Percentiles rank a stretch among this genome's conserved stretches.
These are phyloP conservation scores for Micropterix aruncella DNA, from an alignment of 2,888 invertebrate genomes.

Conservation along the genomic window DNA sequence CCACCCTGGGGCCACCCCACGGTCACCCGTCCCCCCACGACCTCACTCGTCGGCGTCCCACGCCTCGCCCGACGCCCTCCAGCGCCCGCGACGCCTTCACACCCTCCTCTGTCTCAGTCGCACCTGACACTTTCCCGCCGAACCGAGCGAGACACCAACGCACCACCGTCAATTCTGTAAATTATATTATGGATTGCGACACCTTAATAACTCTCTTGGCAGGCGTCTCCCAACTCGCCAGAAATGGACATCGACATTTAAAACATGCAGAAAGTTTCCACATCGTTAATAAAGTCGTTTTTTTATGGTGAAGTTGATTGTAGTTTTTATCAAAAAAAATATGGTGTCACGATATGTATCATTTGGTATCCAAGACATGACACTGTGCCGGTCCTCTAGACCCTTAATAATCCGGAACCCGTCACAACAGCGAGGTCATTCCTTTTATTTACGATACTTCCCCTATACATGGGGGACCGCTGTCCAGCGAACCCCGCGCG, in stretches of 20 bases:
- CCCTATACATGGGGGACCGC: neutral
- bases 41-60: slow-evolving; percentile 21
- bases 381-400: neutral
- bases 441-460: neutral
- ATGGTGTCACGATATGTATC: too few relatives aligned
- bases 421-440: neutral
- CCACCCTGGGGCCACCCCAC: slow-evolving; percentile 22
- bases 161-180: neutral
- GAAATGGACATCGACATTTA: too few relatives aligned
- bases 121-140: neutral
- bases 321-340: too few relatives aligned
- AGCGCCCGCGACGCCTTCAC: slow-evolving; percentile 18
- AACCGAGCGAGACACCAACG: neutral
- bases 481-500: neutral
- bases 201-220: too few relatives aligned
- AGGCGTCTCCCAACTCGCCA: too few relatives aligned
- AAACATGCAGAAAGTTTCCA: too few relatives aligned
- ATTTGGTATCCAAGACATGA: too few relatives aligned
- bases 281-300: too few relatives aligned
- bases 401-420: neutral
- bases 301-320: too few relatives aligned
- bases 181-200: neutral
- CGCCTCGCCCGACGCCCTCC: slow-evolving; percentile 12
- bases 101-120: neutral
- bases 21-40: slow-evolving; percentile 25